phyloP scores from a whole-genome alignment of 2,888 invertebrate species.

The Cerceris ruficornis region DNA sequence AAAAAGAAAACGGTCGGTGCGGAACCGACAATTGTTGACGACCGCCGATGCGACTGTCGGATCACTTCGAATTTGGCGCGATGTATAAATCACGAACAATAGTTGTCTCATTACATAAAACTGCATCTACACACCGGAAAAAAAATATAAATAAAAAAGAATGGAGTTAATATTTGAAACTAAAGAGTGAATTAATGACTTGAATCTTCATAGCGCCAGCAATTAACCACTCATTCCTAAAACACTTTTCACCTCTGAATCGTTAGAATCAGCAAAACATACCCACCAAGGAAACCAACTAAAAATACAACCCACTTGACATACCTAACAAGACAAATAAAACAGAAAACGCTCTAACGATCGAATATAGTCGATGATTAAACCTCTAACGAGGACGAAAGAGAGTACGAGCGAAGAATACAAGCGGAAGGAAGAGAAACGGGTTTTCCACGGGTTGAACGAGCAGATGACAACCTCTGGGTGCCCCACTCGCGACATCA shows the following conservation, averaged over 20 bases:
- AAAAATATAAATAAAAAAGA: no score
- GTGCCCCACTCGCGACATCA: slow-evolving; percentile 63
- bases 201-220: no score
- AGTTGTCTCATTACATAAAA: no score
- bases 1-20: no score
- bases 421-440: slow-evolving; percentile 42
- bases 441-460: slow-evolving; percentile 60
- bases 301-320: background rate
- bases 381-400: slow-evolving; percentile 39
- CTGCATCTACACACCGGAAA: no score
- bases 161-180: no score
- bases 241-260: background rate
- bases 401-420: background rate
- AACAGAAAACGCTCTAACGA: slow-evolving; percentile 18
- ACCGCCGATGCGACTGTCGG: no score
- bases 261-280: no score
- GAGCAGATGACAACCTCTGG: slow-evolving; percentile 65
- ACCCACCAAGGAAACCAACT: background rate
- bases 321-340: background rate
- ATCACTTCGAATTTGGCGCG: no score
- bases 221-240: background rate
- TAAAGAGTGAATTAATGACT: no score
- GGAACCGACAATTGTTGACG: no score
- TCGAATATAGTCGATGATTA: slow-evolving; percentile 59
- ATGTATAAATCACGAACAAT: no score